Evolutionary conservation across 1,140 invertebrate species (phyloP).

Genomic region (Dendroctonus ponderosae): DNA sequence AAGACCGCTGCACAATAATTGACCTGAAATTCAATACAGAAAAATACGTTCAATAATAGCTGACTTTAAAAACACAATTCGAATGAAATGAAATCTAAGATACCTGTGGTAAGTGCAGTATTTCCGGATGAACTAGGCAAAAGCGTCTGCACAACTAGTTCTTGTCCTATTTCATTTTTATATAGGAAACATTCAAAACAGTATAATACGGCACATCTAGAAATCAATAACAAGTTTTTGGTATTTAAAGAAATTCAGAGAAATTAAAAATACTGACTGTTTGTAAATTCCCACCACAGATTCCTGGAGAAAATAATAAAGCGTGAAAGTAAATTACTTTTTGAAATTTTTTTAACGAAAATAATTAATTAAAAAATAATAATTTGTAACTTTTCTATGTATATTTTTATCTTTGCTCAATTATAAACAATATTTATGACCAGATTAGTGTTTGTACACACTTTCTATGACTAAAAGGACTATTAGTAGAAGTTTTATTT

Average conservation of each 20-base stretch:
- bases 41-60: no score
- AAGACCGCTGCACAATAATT: constrained; percentile 91
- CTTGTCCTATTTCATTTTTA: constrained; percentile 88
- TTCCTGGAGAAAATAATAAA: no score
- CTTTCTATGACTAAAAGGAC: no score
- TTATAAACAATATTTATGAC: no score
- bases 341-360: no score
- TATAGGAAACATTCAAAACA: constrained; percentile 96
- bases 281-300: constrained; percentile 45
- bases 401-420: no score
- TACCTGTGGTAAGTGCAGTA: constrained; percentile 61
- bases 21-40: constrained; percentile 53
- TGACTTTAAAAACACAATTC: neutral
- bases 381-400: no score
- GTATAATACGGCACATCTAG: constrained; percentile 88
- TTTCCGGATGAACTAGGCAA: constrained; percentile 66
- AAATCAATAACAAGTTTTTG: neutral
- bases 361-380: no score
- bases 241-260: no score
- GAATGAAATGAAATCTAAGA: neutral
- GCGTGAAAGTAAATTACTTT: no score
- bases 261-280: constrained; percentile 5
- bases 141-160: constrained; percentile 85
- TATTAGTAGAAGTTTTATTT: no score
- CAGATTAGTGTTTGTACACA: no score